Evolutionary conservation across 2,888 invertebrate species (phyloP).

Genomic region (Drosophila algonquin): DNA sequence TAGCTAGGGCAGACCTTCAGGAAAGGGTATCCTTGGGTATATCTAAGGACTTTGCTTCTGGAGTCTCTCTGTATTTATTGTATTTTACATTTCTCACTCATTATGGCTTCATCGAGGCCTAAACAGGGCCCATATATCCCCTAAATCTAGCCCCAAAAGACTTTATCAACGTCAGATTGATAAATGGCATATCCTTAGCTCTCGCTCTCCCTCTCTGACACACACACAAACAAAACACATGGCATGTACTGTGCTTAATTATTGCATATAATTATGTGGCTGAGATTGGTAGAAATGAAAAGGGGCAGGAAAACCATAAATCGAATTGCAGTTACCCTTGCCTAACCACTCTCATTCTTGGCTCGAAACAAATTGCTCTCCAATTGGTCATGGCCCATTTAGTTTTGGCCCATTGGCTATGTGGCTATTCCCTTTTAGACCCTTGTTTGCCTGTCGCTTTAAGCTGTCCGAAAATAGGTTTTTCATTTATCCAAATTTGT

Average conservation of each 20-base stretch:
- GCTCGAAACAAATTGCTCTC: background rate
- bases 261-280: constrained; percentile 27
- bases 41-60: background rate
- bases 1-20: background rate
- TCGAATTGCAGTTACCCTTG: constrained; percentile 23
- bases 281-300: background rate
- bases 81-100: constrained; percentile 47
- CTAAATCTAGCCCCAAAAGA: constrained; percentile 26
- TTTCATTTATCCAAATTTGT: constrained; percentile 50
- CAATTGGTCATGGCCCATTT: constrained; percentile 6
- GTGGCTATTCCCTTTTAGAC: constrained; percentile 15
- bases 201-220: constrained; percentile 9
- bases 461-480: constrained; percentile 37
- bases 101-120: constrained; percentile 13
- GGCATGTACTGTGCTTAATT: constrained; percentile 24
- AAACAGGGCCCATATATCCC: constrained; percentile 14
- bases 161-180: constrained; percentile 50
- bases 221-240: background rate
- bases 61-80: constrained; percentile 2
- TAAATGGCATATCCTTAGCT: constrained; percentile 38
- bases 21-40: background rate
- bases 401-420: constrained; percentile 23
- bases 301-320: constrained; percentile 9
- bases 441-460: constrained; percentile 20
- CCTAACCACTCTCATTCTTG: background rate